These are phyloP conservation scores for Pomatostomus ruficeps DNA, from an alignment of 2,113 vertebrate species.

Conservation along the genomic window DNA sequence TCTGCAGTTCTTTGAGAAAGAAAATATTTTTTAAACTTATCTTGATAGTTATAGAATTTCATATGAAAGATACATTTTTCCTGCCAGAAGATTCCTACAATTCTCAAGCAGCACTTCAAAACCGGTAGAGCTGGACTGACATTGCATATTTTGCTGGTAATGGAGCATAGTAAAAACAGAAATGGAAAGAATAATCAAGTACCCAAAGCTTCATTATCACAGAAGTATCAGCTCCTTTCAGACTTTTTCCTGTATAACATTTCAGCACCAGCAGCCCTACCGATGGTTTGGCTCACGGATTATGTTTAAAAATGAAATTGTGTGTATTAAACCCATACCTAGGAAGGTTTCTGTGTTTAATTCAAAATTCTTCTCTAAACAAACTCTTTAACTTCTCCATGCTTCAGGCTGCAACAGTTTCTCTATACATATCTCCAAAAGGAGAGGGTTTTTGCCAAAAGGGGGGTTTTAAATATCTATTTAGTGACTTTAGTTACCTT, in stretches of 20 bases:
- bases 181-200: slow-evolving; percentile 22
- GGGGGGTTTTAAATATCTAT: neutral
- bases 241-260: neutral
- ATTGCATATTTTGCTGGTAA: slow-evolving; percentile 47
- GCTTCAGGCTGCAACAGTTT: neutral
- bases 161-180: slow-evolving; percentile 44
- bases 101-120: slow-evolving; percentile 44
- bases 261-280: slow-evolving; percentile 15
- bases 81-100: slow-evolving; percentile 56
- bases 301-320: neutral
- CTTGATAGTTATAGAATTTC: slow-evolving; percentile 56
- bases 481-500: neutral
- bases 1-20: slow-evolving; percentile 5
- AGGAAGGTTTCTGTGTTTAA: neutral
- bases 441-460: neutral
- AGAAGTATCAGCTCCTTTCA: neutral
- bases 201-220: slow-evolving; percentile 12
- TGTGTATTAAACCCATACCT: neutral
- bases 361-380: neutral
- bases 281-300: neutral
- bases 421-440: neutral
- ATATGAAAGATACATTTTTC: slow-evolving; percentile 41
- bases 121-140: slow-evolving; percentile 37
- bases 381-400: neutral
- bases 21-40: slow-evolving; percentile 54